phyloP scores from a whole-genome alignment of 2,797 vertebrate genomes.

The Cichlasoma orientale region DNA sequence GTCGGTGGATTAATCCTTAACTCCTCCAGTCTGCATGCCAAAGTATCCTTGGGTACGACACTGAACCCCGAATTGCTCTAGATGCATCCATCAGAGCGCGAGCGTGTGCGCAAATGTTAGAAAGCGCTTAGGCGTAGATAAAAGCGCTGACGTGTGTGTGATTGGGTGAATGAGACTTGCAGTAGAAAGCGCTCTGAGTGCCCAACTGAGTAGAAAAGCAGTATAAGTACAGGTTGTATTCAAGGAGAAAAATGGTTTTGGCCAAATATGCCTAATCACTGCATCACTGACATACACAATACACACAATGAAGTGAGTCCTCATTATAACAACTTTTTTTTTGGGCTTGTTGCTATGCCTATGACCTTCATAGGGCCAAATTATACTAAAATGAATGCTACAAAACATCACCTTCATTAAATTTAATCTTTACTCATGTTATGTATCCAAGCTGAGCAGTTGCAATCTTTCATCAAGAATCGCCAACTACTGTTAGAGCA shows the following conservation, averaged over 20 bases:
- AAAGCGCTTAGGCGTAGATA: rapidly evolving
- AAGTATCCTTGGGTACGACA: background rate
- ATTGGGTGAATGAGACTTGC: no score
- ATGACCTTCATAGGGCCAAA: background rate
- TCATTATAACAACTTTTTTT: background rate
- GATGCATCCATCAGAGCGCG: rapidly evolving
- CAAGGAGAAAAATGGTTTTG: background rate
- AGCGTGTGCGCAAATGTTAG: background rate
- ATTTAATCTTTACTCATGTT: background rate
- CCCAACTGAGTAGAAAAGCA: no score
- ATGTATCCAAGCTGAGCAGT: background rate
- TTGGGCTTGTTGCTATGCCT: background rate
- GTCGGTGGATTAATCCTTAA: no score
- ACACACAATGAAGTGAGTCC: background rate
- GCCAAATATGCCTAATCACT: background rate
- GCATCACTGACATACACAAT: background rate
- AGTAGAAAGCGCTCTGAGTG: no score
- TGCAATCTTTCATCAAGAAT: background rate
- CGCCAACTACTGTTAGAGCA: background rate
- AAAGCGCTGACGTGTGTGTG: background rate
- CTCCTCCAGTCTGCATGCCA: background rate
- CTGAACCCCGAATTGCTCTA: background rate
- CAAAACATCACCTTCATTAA: background rate
- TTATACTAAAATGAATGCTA: background rate
- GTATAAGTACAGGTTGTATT: no score